Base-by-base conservation (phyloP, 2,797 vertebrate genomes). In the Alosa sapidissima region DNA sequence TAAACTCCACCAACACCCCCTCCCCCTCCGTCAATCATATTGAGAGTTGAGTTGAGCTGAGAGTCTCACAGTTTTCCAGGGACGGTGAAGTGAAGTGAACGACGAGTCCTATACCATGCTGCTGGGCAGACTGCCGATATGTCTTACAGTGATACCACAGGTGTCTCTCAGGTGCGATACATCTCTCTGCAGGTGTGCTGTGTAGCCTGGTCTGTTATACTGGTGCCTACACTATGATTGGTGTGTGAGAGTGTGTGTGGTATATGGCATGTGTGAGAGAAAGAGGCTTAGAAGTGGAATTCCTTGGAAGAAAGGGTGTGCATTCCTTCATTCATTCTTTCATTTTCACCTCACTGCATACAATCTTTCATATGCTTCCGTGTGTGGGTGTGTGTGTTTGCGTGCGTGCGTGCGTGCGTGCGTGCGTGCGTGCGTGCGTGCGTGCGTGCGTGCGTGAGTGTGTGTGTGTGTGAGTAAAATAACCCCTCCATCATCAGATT, bases 211-310 rank as follows among this genome's bases (percentile, higher is more conserved):
- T 78, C 72, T 21, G 72, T 47, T 62, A 24, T 10, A 24, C 36
- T 21, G 19, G 36, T 16, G 19, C 72, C 16, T 45, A 47, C 72
- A 78, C 72, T 81, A 52, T 52, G 14, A 82, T 14, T 47, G 0
- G 49, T 81, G 45, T 84, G 55, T 65, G 33, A 78, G n/a, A 48
- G n/a, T 24, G 45, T 87, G 88, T 90, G 72, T 78, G 58, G n/a
- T 62, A 24, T 62, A 62, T n/a, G 58, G 55, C 21, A 86, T 28
- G 21, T 65, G 45, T 28, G 51, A 47, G 86, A 55, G 85, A 55
- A 83, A 75, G 81, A 78, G 55, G 54, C 60, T 85, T 16, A 82
- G 86, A 84, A 60, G 19, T 62, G 47, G 78, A 90, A 86, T 87
- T 84, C 82, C 83, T 54, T 84, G 82, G 49, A 55, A 85, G 81